These are phyloP conservation scores for Phlogophora meticulosa DNA, from an alignment of 2,888 invertebrate genomes.

Conservation along the genomic window DNA sequence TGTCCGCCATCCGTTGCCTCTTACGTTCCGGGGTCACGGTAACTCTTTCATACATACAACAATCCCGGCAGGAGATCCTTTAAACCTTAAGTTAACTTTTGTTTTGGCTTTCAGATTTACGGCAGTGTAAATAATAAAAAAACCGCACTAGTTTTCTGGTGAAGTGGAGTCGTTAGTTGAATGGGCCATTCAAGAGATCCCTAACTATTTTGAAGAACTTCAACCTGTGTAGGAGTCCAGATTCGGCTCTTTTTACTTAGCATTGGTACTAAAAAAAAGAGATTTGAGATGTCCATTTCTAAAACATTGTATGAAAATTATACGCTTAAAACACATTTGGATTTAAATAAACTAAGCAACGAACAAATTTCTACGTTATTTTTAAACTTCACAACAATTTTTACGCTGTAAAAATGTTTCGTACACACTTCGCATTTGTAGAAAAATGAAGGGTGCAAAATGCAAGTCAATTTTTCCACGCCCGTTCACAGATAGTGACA, in stretches of 20 bases:
- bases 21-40: too few species aligned
- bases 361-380: too few species aligned
- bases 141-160: too few species aligned
- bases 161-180: not conserved
- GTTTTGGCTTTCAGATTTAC: not conserved
- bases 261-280: too few species aligned
- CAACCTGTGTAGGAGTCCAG: not conserved
- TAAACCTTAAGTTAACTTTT: too few species aligned
- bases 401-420: constrained; percentile 12
- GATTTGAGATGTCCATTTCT: too few species aligned
- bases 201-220: not conserved
- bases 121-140: too few species aligned
- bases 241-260: not conserved
- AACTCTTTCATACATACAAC: too few species aligned
- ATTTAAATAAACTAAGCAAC: not conserved
- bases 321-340: not conserved
- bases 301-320: not conserved
- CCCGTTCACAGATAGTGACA: constrained; percentile 16
- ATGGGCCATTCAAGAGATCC: not conserved
- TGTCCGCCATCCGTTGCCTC: too few species aligned
- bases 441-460: constrained; percentile 3
- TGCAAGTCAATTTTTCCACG: constrained; percentile 25
- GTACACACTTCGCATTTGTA: not conserved
- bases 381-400: not conserved
- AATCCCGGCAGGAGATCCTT: too few species aligned